Evolutionary conservation across 2,888 invertebrate genomes (phyloP), one percentile per base, ranked within the genome.

Genomic region (Polydrusus cervinus): DNA sequence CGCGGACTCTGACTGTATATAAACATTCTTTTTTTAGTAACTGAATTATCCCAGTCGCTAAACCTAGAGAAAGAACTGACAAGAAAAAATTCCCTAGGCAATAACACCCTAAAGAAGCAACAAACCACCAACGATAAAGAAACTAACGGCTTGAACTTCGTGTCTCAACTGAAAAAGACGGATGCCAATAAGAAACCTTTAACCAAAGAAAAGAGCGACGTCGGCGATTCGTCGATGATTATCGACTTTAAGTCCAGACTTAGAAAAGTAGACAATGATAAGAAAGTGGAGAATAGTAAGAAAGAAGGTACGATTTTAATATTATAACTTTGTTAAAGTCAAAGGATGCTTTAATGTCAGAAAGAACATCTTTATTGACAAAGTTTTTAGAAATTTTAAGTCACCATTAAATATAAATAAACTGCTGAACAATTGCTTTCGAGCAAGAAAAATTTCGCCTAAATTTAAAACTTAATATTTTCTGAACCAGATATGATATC

Each of bases 241-340:
- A 93, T 95, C 65, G 95, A 95, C 84, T 94, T 95, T 81, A 96
- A 96, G 83, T 93, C 95, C 0, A 90, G 95, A 72, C 88, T 96
- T 84, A 90, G 95, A 83, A 95, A 94, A 89, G 95, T 96, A 0
- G 94, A 94, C 72, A 90, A 90, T 78, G 86, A 86, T 53, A 85
- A 85, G 73, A 87, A 87, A 38, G 84, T 47, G 10, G 71, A 71
- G 38, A 53, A 14, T 61, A 51, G 60, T 16, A 76, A 70, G 20
- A 76, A 70, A 66, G 75, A 75, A 30, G 73, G 72, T 72, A 61
- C 61, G 38, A 5, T n/a, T 13, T 49, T 10, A 11, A 5, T 51
- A 2, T 61, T 47, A 40, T 20, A 47, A 45, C 13, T 65, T 14
- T 43, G 8, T 7, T 6, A 10, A 34, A 1, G 34, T 10, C n/a